Evolutionary conservation across 2,888 invertebrate genomes (phyloP).

Genomic region (Ferdinandea cuprea): DNA sequence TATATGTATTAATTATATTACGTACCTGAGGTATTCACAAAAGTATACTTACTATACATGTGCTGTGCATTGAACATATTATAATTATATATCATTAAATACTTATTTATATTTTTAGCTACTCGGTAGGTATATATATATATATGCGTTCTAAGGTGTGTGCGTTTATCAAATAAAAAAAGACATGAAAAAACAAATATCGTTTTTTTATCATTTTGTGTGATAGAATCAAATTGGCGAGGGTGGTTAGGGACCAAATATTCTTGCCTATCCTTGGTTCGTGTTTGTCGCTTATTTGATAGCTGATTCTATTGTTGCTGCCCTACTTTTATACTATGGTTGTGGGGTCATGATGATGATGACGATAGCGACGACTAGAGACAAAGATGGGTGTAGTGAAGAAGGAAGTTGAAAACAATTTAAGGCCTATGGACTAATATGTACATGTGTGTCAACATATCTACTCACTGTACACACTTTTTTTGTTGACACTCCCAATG

Average conservation of each 20-base stretch:
- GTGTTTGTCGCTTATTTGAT: conserved; percentile 18
- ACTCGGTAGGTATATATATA: conserved; percentile 11
- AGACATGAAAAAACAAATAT: conserved; percentile 42
- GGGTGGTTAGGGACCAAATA: neutral
- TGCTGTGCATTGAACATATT: neutral
- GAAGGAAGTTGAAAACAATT: conserved; percentile 19
- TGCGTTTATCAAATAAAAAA: conserved; percentile 10
- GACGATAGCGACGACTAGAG: conserved; percentile 15
- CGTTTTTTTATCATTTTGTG: conserved; percentile 58
- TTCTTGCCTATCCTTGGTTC: conserved; percentile 16
- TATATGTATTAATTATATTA: too few relatives aligned
- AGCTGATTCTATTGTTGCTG: conserved; percentile 21
- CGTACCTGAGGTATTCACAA: neutral
- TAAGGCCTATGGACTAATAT: neutral
- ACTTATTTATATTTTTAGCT: conserved; percentile 51
- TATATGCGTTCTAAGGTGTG: conserved; percentile 43
- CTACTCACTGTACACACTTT: neutral
- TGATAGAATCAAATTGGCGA: conserved; percentile 28
- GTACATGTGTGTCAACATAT: neutral
- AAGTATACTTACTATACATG: neutral
- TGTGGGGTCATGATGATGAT: neutral
- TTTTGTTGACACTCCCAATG: conserved; percentile 13
- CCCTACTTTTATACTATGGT: conserved; percentile 28
- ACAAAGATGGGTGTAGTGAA: conserved; percentile 22
- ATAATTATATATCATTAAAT: neutral